Conservation (phyloP, 2,888 invertebrate species). For the Philopedon plagiatum region DNA sequence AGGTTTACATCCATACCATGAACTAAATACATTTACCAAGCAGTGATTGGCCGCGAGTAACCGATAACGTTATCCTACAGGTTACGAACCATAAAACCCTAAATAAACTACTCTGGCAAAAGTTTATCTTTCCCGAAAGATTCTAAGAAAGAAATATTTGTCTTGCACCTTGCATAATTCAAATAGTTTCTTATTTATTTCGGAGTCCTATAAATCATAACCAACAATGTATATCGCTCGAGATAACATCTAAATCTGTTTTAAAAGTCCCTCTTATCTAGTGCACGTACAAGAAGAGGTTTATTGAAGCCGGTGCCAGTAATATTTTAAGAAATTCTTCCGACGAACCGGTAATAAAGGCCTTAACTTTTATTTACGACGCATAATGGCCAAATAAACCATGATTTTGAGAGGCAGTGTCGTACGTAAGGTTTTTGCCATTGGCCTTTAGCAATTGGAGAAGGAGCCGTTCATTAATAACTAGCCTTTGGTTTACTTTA, state of each 20-base stretch:
- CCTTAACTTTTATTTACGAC: constrained; percentile 45
- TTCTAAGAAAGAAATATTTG: constrained; percentile 20
- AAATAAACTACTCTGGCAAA: neutral
- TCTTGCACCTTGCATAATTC: constrained; percentile 35
- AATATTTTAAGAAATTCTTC: constrained; percentile 46
- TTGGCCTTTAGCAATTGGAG: no score
- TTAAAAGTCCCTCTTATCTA: constrained; percentile 47
- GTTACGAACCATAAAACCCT: neutral
- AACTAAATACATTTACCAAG: neutral
- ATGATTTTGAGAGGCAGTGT: constrained; percentile 26
- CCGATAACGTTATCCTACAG: neutral
- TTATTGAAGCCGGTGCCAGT: constrained; percentile 47
- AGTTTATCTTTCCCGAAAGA: constrained; percentile 11
- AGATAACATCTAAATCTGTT: constrained; percentile 49
- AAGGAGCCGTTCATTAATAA: no score
- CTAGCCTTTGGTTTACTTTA: neutral
- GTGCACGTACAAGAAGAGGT: constrained; percentile 45
- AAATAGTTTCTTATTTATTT: constrained; percentile 35
- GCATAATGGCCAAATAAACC: constrained; percentile 40
- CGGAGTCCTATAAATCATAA: constrained; percentile 42
- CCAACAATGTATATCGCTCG: constrained; percentile 42
- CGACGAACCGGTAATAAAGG: constrained; percentile 41
- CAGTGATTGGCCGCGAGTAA: neutral
- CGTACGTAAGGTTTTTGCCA: neutral
- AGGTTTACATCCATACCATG: no score